Evolutionary conservation across 2,113 vertebrate genomes (phyloP).

Genomic region (Formicarius rufipectus): DNA sequence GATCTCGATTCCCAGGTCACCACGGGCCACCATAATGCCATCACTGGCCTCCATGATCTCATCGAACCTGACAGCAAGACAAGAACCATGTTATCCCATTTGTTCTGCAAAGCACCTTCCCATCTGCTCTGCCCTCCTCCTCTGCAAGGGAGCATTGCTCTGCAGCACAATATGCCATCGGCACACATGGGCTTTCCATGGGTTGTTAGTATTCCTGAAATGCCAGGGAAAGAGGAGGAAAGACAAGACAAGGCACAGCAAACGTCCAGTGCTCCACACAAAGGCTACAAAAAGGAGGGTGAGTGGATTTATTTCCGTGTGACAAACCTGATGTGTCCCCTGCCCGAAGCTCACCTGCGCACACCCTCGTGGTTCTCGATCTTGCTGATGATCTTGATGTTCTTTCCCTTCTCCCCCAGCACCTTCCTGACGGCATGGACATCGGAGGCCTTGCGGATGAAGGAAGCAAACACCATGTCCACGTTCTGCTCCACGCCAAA

Average conservation of each 20-base stretch:
- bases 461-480: conserved; percentile 98
- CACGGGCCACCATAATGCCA: conserved; percentile 98
- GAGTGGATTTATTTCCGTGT: not conserved
- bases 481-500: conserved; percentile 94
- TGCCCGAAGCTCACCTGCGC: conserved; percentile 78
- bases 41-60: conserved; percentile 97
- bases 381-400: conserved; percentile 99
- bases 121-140: not conserved
- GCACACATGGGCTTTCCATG: fast-evolving
- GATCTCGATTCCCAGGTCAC: conserved; percentile 97
- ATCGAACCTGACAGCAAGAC: conserved; percentile 82
- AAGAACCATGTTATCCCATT: not conserved
- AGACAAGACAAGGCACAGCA: not conserved
- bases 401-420: conserved; percentile 94
- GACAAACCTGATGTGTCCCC: not conserved
- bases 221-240: not conserved
- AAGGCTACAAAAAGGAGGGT: fast-evolving
- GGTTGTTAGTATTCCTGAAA: not conserved
- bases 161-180: fast-evolving
- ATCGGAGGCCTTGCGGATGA: conserved; percentile 94
- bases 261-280: fast-evolving
- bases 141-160: not conserved
- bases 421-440: conserved; percentile 90
- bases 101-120: not conserved
- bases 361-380: conserved; percentile 98